Base-by-base conservation (phyloP, 2,888 invertebrate species). In the Rotaria magnacalcarata region DNA sequence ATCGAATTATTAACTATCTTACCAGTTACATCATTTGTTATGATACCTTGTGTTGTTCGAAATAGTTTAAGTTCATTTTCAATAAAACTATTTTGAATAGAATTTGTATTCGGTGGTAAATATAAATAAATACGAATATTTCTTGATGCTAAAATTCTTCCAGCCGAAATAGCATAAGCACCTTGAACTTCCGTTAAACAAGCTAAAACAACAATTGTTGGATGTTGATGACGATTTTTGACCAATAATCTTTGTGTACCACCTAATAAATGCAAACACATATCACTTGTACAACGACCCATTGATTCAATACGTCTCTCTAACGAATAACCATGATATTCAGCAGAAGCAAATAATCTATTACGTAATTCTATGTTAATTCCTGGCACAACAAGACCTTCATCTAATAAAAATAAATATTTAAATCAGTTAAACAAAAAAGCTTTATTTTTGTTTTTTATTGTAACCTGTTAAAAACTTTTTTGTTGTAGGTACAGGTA, bases 191-290 rank as follows among this genome's bases (percentile, higher is more conserved):
- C 80, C 24, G 27, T 47, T 11, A 50, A 56, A 60, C 85, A 85
- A 47, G 85, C 85, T 34, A 86, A 75, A 7, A 86, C 54, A 52
- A 86, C 74, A 85, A 86, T 84, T 0, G 60, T 60, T 27, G 86
- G 85, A 50, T 80, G 85, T 75, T 86, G 86, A 60, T 86, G 86
- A 52, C 85, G 85, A 58, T 86, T 86, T 85, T 86, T 85, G 11
- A 85, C 56, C 43, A 84, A 85, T 34, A 86, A 80, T 50, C 86
- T 47, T 27, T 85, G 74, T 58, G 86, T 80, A 50, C 86, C 86
- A 16, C 86, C 86, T 47, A 86, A 58, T 54, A 86, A 67, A 58
- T 86, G 86, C 14, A 86, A 60, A 84, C 80, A 85, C 86, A 86
- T 86, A 85, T 86, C 86, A 24, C 75, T 47, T 24, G 85, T 75